phyloP scores from a whole-genome alignment of 1,140 invertebrate genomes.

The Sycophila sp. region DNA sequence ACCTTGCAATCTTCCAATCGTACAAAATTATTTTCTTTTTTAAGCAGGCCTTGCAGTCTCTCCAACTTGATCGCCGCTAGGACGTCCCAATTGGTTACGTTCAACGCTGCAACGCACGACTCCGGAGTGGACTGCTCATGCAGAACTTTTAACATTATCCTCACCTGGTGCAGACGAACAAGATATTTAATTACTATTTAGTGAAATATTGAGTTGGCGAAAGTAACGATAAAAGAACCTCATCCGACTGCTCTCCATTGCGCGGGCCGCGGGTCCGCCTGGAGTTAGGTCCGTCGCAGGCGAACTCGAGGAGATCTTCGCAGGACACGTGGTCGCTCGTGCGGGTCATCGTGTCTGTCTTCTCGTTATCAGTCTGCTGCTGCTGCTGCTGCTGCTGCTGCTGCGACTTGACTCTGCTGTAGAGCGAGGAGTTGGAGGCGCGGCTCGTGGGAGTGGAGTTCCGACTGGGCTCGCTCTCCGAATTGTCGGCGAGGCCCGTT shows the following conservation, averaged over 20 bases:
- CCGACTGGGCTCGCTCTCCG: not conserved
- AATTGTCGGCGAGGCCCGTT: not conserved
- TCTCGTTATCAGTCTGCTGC: slow-evolving; percentile 4
- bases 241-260: slow-evolving; percentile 86
- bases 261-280: slow-evolving; percentile 73
- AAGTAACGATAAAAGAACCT: slow-evolving; percentile 72
- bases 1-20: slow-evolving; percentile 60
- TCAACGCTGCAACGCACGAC: slow-evolving; percentile 82
- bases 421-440: not conserved
- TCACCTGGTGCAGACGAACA: slow-evolving; percentile 1
- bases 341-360: slow-evolving; percentile 44
- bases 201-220: not conserved
- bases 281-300: slow-evolving; percentile 81
- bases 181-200: not conserved
- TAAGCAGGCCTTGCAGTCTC: slow-evolving; percentile 75
- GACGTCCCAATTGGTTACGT: slow-evolving; percentile 89
- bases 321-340: slow-evolving; percentile 86
- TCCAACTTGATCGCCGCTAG: slow-evolving; percentile 89
- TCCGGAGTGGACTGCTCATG: slow-evolving; percentile 82
- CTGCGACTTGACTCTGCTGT: slow-evolving; percentile 13
- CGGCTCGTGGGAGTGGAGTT: slow-evolving; percentile 9
- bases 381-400: not conserved
- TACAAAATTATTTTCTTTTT: slow-evolving; percentile 60
- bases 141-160: slow-evolving; percentile 90
- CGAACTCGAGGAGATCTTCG: slow-evolving; percentile 91